These are phyloP conservation scores for Saturnia pavonia DNA, from an alignment of 2,888 invertebrate species.

Conservation along the genomic window DNA sequence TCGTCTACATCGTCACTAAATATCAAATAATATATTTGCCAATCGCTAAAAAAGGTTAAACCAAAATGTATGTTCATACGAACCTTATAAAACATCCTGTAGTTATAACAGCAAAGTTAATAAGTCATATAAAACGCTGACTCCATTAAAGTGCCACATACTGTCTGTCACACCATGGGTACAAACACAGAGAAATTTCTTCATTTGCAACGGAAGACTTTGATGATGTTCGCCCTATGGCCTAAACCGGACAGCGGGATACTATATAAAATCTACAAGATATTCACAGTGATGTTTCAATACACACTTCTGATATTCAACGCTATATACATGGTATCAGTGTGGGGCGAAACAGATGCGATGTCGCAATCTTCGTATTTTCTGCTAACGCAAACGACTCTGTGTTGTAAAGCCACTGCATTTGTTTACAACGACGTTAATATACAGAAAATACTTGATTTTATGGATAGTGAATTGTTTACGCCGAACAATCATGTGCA, in stretches of 20 bases:
- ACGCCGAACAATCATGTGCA: neutral
- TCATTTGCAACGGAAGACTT: neutral
- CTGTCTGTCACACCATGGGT: neutral
- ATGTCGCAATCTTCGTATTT: slow-evolving; percentile 17
- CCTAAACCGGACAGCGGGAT: neutral
- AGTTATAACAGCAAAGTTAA: neutral
- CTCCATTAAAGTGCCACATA: neutral
- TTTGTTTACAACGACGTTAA: neutral
- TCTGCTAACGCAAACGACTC: slow-evolving; percentile 13
- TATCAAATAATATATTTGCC: no score
- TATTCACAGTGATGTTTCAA: neutral
- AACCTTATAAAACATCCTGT: neutral
- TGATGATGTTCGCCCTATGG: neutral
- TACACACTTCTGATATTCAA: neutral
- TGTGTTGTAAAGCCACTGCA: slow-evolving; percentile 5
- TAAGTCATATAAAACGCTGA: neutral
- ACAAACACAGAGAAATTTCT: neutral
- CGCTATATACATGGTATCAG: slow-evolving; percentile 6
- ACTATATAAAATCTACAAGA: neutral
- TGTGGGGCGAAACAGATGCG: slow-evolving; percentile 16
- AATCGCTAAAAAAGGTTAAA: no score
- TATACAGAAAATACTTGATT: neutral
- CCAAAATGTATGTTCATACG: no score
- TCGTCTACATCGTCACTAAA: no score
- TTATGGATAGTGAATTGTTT: slow-evolving; percentile 17